phyloP scores from a whole-genome alignment of 2,113 vertebrate species.

The Podarcis cretensis region DNA sequence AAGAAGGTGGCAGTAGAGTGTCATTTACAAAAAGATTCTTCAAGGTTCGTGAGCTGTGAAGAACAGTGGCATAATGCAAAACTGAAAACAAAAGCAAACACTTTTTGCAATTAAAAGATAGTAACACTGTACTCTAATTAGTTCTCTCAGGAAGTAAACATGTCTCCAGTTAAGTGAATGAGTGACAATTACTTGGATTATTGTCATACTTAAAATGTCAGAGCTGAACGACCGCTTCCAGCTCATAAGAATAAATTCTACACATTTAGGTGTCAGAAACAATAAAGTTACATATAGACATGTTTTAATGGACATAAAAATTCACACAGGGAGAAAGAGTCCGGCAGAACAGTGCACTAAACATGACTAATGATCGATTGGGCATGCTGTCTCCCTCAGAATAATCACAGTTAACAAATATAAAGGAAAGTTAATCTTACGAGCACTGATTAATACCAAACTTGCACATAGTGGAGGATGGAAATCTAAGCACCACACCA shows the following conservation, averaged over 20 bases:
- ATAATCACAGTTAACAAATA: constrained; percentile 13
- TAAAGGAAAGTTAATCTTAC: background rate
- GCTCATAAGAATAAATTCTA: constrained; percentile 71
- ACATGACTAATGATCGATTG: background rate
- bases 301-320: constrained; percentile 58
- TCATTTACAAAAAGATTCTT: constrained; percentile 26
- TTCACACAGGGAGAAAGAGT: constrained; percentile 21
- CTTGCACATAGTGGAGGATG: background rate
- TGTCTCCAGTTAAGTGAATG: constrained; percentile 69
- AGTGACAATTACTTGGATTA: constrained; percentile 70
- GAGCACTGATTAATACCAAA: background rate
- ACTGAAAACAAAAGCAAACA: constrained; percentile 60
- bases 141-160: constrained; percentile 68
- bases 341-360: background rate
- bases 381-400: constrained; percentile 16
- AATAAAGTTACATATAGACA: constrained; percentile 47
- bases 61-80: constrained; percentile 53
- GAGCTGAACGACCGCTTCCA: constrained; percentile 64
- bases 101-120: constrained; percentile 62
- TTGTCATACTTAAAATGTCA: constrained; percentile 69
- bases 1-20: constrained; percentile 23
- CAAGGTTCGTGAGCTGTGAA: constrained; percentile 31
- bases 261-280: constrained; percentile 67
- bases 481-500: background rate
- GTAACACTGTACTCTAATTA: constrained; percentile 55